Conservation (phyloP, 2,113 vertebrate species). For the Tricholaema leucomelas region DNA sequence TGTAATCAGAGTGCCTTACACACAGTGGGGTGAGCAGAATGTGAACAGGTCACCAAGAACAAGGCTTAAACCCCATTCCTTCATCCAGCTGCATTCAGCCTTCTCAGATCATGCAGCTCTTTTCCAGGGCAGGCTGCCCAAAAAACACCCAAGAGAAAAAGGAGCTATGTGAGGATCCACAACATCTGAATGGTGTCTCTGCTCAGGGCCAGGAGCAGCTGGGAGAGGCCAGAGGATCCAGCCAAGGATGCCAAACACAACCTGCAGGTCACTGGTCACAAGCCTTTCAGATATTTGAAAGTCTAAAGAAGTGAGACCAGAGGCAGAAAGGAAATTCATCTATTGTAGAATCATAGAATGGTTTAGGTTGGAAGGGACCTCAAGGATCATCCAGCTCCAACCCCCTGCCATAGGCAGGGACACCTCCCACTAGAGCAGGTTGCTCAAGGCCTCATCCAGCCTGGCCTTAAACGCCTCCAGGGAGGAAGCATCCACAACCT, state of each 20-base stretch:
- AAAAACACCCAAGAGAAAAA: not conserved
- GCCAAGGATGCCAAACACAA: not conserved
- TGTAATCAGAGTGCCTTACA: not conserved
- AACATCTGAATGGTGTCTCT: no score
- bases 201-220: not conserved
- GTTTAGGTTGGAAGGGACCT: no score
- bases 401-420: no score
- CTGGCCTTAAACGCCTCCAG: no score
- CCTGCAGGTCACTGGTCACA: not conserved
- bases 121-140: not conserved
- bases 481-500: no score
- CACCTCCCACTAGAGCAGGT: no score
- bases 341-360: no score
- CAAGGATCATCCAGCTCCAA: no score
- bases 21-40: not conserved
- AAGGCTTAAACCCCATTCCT: not conserved
- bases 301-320: not conserved
- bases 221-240: not conserved
- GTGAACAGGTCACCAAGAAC: fast-evolving
- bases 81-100: not conserved
- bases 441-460: no score
- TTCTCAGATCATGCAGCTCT: not conserved
- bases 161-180: not conserved
- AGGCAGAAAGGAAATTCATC: not conserved
- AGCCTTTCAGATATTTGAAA: not conserved